These are phyloP conservation scores for Cenopis cana DNA, from an alignment of 2,888 invertebrate genomes.

Conservation along the genomic window DNA sequence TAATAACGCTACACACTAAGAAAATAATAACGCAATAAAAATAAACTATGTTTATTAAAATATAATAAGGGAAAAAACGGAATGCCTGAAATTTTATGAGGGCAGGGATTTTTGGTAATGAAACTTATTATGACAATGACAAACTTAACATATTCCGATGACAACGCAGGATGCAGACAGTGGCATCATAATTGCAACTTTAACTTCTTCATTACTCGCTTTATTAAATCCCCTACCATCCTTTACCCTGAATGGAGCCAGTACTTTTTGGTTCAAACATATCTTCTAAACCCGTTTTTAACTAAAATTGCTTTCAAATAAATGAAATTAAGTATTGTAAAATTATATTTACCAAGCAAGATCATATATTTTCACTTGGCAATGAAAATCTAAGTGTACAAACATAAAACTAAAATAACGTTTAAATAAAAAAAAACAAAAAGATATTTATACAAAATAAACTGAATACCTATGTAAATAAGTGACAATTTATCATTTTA, in stretches of 20 bases:
- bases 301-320: neutral
- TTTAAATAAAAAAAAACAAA: conserved; percentile 3
- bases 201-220: neutral
- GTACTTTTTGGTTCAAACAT: neutral
- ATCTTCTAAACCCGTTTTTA: neutral
- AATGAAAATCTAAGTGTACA: neutral
- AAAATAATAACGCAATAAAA: neutral
- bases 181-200: neutral
- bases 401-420: conserved; percentile 3
- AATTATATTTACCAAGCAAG: conserved; percentile 4
- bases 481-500: conserved; percentile 5
- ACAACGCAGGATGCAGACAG: neutral
- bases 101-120: too few relatives aligned
- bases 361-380: conserved; percentile 2
- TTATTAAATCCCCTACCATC: neutral
- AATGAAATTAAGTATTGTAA: neutral
- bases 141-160: too few relatives aligned
- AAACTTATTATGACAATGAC: too few relatives aligned
- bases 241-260: neutral
- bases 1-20: neutral
- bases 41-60: neutral
- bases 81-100: conserved; percentile 23
- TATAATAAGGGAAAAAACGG: conserved; percentile 1
- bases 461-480: conserved; percentile 1
- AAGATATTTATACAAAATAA: conserved; percentile 18